Evolutionary conservation across 2,888 invertebrate species (phyloP).

Genomic region (Sylvicola cinctus): DNA sequence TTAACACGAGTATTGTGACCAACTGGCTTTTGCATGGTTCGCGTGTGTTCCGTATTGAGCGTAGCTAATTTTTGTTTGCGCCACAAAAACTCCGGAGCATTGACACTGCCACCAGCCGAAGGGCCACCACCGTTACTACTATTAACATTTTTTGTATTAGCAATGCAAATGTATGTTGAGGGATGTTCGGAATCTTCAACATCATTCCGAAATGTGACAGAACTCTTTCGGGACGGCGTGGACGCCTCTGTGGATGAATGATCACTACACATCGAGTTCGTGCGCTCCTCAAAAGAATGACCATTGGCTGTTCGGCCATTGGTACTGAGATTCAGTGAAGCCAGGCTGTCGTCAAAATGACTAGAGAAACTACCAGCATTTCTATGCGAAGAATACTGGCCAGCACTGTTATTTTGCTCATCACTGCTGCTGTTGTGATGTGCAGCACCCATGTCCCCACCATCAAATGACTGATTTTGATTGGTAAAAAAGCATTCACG

Average conservation of each 20-base stretch:
- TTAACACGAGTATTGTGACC: too few species aligned
- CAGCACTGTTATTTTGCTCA: slow-evolving; percentile 3
- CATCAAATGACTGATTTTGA: slow-evolving; percentile 6
- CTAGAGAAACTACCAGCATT: slow-evolving; percentile 5
- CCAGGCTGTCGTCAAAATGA: slow-evolving; percentile 9
- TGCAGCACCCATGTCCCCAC: not conserved
- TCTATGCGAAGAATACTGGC: slow-evolving; percentile 7
- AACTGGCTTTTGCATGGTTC: too few species aligned
- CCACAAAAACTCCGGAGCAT: too few species aligned
- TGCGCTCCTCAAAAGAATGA: slow-evolving; percentile 8
- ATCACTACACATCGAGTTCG: slow-evolving; percentile 16
- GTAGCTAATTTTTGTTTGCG: too few species aligned
- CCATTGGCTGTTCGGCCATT: not conserved
- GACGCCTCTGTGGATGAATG: slow-evolving; percentile 14
- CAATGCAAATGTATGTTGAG: too few species aligned
- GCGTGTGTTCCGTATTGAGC: too few species aligned
- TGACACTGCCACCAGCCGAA: too few species aligned
- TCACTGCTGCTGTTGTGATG: slow-evolving; percentile 3
- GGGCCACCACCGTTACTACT: too few species aligned
- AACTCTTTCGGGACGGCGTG: slow-evolving; percentile 17
- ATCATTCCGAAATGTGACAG: slow-evolving; percentile 18
- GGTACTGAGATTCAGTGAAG: slow-evolving; percentile 6
- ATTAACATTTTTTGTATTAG: too few species aligned
- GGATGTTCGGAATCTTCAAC: not conserved
- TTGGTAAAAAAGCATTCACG: slow-evolving; percentile 22